phyloP scores from a whole-genome alignment of 2,113 vertebrate species.

The Sakesphorus luctuosus region DNA sequence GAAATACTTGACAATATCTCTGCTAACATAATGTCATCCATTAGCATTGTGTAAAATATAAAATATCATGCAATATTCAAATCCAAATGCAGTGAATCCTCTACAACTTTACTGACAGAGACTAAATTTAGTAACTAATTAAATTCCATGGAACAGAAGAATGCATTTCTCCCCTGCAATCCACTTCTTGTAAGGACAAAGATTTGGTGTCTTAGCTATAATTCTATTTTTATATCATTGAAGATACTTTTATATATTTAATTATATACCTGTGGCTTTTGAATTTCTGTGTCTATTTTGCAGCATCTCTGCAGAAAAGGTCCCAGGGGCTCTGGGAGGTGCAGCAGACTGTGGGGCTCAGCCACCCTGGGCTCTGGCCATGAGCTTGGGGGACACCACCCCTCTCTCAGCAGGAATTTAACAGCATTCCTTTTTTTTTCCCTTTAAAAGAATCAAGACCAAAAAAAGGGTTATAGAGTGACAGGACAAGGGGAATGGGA shows the following conservation, averaged over 20 bases:
- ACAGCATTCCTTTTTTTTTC: background rate
- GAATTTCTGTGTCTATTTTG: background rate
- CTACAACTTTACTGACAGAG: background rate
- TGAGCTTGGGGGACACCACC: background rate
- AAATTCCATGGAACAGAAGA: slow-evolving; percentile 12
- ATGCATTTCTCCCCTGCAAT: background rate
- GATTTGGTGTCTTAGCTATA: background rate
- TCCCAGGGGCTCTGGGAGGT: too few species aligned
- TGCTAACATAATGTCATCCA: background rate
- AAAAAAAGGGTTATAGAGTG: background rate
- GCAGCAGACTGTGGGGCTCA: background rate
- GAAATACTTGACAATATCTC: background rate
- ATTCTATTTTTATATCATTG: background rate
- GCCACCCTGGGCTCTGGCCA: background rate
- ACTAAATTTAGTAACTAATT: slow-evolving; percentile 67
- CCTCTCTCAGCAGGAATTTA: background rate
- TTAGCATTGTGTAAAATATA: background rate
- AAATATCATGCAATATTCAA: slow-evolving; percentile 27
- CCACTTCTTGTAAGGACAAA: background rate
- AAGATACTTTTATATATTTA: background rate
- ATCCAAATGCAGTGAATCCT: slow-evolving; percentile 9
- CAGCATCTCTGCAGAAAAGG: background rate
- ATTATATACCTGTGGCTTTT: background rate
- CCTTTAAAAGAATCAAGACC: background rate
- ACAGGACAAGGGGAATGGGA: background rate